phyloP scores from a whole-genome alignment of 2,113 vertebrate genomes.

The Zeus faber region DNA sequence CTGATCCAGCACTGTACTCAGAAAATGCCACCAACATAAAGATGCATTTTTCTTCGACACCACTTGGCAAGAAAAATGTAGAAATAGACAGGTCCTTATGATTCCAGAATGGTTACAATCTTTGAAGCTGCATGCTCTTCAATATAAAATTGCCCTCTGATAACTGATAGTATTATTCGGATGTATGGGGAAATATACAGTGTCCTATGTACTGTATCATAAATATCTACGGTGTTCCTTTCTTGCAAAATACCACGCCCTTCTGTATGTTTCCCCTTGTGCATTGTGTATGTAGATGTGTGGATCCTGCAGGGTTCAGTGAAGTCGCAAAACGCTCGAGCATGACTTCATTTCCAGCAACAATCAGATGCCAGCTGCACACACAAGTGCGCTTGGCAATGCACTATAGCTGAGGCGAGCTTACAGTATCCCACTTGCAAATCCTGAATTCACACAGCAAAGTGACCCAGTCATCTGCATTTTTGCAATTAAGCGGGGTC shows the following conservation, averaged over 20 bases:
- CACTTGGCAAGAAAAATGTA: too few species aligned
- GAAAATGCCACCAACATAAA: too few species aligned
- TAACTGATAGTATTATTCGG: slow-evolving; percentile 12
- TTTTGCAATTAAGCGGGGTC: too few species aligned
- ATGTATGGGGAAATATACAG: slow-evolving; percentile 12
- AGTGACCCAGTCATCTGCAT: too few species aligned
- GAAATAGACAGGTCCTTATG: too few species aligned
- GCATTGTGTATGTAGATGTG: slow-evolving; percentile 41
- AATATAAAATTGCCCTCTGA: slow-evolving; percentile 12
- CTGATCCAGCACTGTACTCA: too few species aligned
- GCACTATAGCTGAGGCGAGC: neutral
- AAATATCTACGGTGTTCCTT: too few species aligned
- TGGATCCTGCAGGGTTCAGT: slow-evolving; percentile 27
- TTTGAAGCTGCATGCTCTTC: neutral
- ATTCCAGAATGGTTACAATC: neutral
- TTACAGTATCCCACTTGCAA: too few species aligned
- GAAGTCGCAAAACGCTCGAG: slow-evolving; percentile 23
- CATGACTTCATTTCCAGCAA: slow-evolving; percentile 21
- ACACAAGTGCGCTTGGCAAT: slow-evolving; percentile 9
- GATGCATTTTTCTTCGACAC: too few species aligned
- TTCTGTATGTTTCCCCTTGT: slow-evolving; percentile 15
- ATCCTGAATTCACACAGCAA: neutral
- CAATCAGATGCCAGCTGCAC: slow-evolving; percentile 15
- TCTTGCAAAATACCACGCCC: slow-evolving; percentile 16
- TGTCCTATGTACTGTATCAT: too few species aligned